Base-by-base conservation (phyloP, 1,140 invertebrate species). In the Eriocheir sinensis region DNA sequence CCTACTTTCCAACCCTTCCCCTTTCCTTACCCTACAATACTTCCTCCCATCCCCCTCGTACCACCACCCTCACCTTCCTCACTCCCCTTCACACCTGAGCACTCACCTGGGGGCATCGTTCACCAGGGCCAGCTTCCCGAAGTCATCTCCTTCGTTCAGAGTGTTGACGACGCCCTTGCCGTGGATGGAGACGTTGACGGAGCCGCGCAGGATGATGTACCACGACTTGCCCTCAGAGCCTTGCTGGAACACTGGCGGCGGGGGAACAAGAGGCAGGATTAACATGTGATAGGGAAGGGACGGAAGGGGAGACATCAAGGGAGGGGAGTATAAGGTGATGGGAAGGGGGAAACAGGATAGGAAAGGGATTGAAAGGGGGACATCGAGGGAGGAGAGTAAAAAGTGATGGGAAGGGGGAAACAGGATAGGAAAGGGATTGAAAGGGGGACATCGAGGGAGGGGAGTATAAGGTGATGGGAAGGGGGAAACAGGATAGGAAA, bases 161-260 rank as follows among this genome's bases (percentile, higher is more conserved):
- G 98, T 98, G 95, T 98, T 98, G 21, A 99, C 98, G 17, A 98
- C 97, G 44, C 98, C 98, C 97, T 99, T 99, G 89, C 98, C 98
- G 96, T 98, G 98, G 96, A 98, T 98, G 60, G 98, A 98, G 86
- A 99, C 98, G 96, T 98, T 98, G 4, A 99, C 98, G 0, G 98
- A 98, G 27, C 98, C 98, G 96, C 98, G 98, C 41, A 99, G 97
- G 95, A 99, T 98, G 79, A 99, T 98, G 97, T 98, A 99, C 98
- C 98, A 99, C 36, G 98, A 98, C 95, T 98, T 97, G n/a, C 98
- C 98, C 96, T 98, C 98, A 96, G 99, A 98, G 80, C 98, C 98
- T 97, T 99, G 98, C 96, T 98, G 98, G 96, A 99, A 99, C 96
- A 99, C 98, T 98, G 96, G 83, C 96, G 96, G 96, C 8, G 72